These are phyloP conservation scores for Panagrolaimus sp. DNA, from an alignment of 1,140 invertebrate genomes.

Conservation along the genomic window DNA sequence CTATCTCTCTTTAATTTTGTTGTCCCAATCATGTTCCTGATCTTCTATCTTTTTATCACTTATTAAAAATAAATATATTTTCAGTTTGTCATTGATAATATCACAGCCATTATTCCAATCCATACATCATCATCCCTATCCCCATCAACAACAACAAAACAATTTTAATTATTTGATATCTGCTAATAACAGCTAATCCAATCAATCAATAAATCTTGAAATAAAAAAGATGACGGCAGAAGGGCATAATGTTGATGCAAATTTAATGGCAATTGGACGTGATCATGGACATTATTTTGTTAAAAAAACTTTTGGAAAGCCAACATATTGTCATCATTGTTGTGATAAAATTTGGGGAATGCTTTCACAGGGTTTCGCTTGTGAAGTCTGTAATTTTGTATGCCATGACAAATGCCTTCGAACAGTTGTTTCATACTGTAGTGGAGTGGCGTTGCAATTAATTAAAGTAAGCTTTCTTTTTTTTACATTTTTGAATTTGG, in stretches of 20 bases:
- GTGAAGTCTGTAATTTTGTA: conserved; percentile 99
- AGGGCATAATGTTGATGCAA: conserved; percentile 56
- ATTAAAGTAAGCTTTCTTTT: conserved; percentile 96
- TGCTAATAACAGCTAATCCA: too few species aligned
- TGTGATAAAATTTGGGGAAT: conserved; percentile 98
- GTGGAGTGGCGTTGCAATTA: conserved; percentile 89
- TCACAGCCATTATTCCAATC: too few species aligned
- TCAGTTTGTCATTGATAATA: too few species aligned
- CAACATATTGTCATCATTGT: conserved; percentile 98
- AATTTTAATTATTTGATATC: too few species aligned
- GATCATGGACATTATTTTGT: conserved; percentile 91
- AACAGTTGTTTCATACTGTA: conserved; percentile 94
- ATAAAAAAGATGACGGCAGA: conserved; percentile 49
- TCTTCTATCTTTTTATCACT: too few species aligned
- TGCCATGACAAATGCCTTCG: conserved; percentile 97
- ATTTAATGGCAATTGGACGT: conserved; percentile 39
- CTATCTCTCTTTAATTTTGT: too few species aligned
- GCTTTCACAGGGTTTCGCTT: conserved; percentile 96
- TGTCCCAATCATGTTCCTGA: too few species aligned
- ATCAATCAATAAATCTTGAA: too few species aligned
- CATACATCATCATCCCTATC: too few species aligned
- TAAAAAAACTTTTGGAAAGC: conserved; percentile 99
- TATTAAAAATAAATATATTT: too few species aligned
- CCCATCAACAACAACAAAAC: too few species aligned
- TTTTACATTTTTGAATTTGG: too few species aligned